Conservation (phyloP, 2,797 vertebrate genomes). For the Enteromius fasciolatus region DNA sequence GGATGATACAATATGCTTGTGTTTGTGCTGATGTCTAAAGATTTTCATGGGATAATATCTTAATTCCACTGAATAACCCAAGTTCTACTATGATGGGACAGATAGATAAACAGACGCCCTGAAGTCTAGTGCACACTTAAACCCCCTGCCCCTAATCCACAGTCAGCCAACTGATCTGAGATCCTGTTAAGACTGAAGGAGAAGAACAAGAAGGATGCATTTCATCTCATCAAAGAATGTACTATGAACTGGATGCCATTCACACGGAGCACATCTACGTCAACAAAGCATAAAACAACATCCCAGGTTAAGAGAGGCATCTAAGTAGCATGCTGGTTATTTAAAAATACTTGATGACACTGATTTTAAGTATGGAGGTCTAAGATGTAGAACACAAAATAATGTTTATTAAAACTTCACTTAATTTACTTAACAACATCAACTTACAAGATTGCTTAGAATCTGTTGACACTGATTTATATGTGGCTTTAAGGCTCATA, state of each 20-base stretch:
- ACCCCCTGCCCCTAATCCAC: slow-evolving; percentile 30
- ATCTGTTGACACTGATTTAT: neutral
- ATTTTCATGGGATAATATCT: slow-evolving; percentile 25
- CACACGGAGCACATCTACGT: neutral
- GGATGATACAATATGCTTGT: too few species aligned
- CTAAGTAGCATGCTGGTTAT: slow-evolving; percentile 7
- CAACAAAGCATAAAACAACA: neutral
- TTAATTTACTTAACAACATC: too few species aligned
- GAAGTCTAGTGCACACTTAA: slow-evolving; percentile 46
- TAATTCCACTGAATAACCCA: slow-evolving; percentile 32
- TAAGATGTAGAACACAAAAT: neutral
- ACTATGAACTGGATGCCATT: neutral
- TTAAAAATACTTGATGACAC: neutral
- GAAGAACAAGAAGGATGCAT: slow-evolving; percentile 2
- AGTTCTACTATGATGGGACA: slow-evolving; percentile 34
- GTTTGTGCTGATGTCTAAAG: slow-evolving; percentile 19
- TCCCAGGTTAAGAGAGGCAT: slow-evolving; percentile 18
- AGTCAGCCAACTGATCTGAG: slow-evolving; percentile 43
- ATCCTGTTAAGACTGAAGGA: slow-evolving; percentile 9
- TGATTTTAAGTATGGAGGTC: neutral
- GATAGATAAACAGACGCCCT: slow-evolving; percentile 37
- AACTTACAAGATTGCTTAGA: neutral
- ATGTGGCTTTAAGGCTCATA: neutral
- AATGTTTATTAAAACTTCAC: neutral
- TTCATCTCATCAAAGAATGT: slow-evolving; percentile 44